phyloP scores from a whole-genome alignment of 2,888 invertebrate genomes.

The Nomada hirtipes region DNA sequence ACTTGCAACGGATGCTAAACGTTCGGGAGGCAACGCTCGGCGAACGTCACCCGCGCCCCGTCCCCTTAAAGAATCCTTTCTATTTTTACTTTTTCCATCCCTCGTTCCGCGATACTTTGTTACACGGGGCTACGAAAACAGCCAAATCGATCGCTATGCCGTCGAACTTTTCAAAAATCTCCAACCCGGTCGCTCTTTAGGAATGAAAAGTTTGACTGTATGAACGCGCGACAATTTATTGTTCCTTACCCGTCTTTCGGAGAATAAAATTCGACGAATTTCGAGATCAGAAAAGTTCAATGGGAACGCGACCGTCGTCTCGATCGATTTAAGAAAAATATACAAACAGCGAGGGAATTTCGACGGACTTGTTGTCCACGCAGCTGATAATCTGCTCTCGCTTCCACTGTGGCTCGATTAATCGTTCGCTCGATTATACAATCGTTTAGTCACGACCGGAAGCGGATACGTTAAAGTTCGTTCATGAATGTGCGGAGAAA shows the following conservation, averaged over 20 bases:
- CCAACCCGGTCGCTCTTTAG: background rate
- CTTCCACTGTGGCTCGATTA: slow-evolving; percentile 17
- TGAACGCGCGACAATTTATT: background rate
- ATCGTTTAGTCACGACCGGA: slow-evolving; percentile 34
- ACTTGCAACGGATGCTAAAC: slow-evolving; percentile 33
- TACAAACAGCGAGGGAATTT: slow-evolving; percentile 34
- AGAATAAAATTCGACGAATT: background rate
- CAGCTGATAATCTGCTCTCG: background rate
- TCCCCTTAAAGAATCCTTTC: background rate
- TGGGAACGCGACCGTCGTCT: background rate
- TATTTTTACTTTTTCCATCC: background rate
- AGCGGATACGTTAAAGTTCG: background rate
- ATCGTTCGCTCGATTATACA: slow-evolving; percentile 38
- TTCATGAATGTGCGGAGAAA: slow-evolving; percentile 10
- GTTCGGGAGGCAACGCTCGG: slow-evolving; percentile 13
- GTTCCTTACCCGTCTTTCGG: background rate
- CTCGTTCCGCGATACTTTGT: background rate
- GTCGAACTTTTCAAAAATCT: slow-evolving; percentile 1
- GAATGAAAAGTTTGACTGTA: background rate
- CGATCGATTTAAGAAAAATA: slow-evolving; percentile 48
- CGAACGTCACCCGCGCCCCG: background rate
- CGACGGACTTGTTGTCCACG: background rate
- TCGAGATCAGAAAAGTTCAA: background rate
- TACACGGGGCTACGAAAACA: background rate
- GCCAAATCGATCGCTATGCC: slow-evolving; percentile 11